A percentile compares a stretch with the other conserved stretches of the same genome.
phyloP scores from a whole-genome alignment of 2,888 invertebrate species.

The Hedychridium roseum region DNA sequence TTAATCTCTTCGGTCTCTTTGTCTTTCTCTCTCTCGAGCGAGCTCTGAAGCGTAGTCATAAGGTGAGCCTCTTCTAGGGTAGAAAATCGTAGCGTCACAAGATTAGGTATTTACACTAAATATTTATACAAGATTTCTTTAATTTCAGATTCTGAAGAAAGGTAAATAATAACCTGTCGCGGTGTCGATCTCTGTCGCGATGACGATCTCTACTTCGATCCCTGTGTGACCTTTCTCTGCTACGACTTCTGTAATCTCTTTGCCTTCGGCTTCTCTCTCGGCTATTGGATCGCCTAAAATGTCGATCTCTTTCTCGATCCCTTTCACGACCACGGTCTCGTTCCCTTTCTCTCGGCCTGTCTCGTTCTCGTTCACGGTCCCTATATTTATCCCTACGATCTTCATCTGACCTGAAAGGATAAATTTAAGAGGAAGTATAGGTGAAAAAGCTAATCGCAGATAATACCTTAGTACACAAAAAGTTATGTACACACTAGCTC shows the following conservation, averaged over 20 bases:
- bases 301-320: constrained; percentile 47
- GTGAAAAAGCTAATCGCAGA: too few species aligned
- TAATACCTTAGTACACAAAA: too few species aligned
- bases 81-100: constrained; percentile 4
- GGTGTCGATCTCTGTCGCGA: constrained; percentile 56
- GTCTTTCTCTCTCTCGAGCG: constrained; percentile 60
- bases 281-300: constrained; percentile 44
- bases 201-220: constrained; percentile 55
- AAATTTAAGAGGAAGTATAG: constrained; percentile 34
- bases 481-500: too few species aligned
- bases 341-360: constrained; percentile 54
- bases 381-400: constrained; percentile 57
- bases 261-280: constrained; percentile 55
- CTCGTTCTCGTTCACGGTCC: constrained; percentile 52
- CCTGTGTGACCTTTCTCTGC: constrained; percentile 55
- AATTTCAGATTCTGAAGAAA: neutral
- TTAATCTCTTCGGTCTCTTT: constrained; percentile 59
- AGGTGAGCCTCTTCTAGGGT: constrained; percentile 53
- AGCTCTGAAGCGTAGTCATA: constrained; percentile 60
- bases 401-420: constrained; percentile 61
- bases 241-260: constrained; percentile 59
- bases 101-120: neutral
- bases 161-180: constrained; percentile 47
- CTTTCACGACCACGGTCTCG: constrained; percentile 45
- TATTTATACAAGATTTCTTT: neutral